Evolutionary conservation across 2,888 invertebrate species (phyloP).

Genomic region (Coleophora deauratella): DNA sequence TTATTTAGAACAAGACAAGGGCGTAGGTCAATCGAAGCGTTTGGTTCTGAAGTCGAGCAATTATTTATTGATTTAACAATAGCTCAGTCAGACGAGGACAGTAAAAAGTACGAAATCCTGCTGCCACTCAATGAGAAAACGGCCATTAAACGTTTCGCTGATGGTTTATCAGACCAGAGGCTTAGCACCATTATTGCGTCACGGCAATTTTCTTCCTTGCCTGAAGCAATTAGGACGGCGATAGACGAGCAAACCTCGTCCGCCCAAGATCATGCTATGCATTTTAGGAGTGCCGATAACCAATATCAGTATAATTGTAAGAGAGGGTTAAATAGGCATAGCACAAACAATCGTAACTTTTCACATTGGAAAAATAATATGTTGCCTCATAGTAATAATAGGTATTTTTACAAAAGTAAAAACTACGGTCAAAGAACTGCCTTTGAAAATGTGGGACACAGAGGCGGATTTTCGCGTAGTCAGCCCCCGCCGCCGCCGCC

Average conservation of each 20-base stretch:
- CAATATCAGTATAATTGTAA: too few relatives aligned
- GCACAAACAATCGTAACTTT: too few relatives aligned
- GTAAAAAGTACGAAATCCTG: conserved; percentile 4
- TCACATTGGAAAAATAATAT: too few relatives aligned
- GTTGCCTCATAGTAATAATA: too few relatives aligned
- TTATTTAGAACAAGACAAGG: conserved; percentile 5
- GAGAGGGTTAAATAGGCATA: too few relatives aligned
- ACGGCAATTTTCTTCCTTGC: conserved; percentile 5
- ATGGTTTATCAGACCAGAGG: conserved; percentile 9
- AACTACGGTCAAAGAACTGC: too few relatives aligned
- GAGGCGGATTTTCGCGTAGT: too few relatives aligned
- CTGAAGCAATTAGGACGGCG: conserved; percentile 12
- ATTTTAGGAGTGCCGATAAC: too few relatives aligned
- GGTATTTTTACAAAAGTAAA: too few relatives aligned
- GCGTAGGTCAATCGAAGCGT: conserved; percentile 4
- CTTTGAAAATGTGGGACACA: too few relatives aligned
- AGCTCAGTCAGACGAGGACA: conserved; percentile 10
- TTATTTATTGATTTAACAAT: conserved; percentile 13
- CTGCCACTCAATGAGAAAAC: conserved; percentile 13
- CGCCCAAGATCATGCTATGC: too few relatives aligned
- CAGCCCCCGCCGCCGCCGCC: too few relatives aligned
- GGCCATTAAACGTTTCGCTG: conserved; percentile 13
- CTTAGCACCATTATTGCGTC: conserved; percentile 11
- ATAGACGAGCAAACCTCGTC: conserved; percentile 9
- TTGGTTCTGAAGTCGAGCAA: conserved; percentile 7